A percentile compares a stretch with the other conserved stretches of the same genome.
phyloP scores from a whole-genome alignment of 30 jellyfish, hydroid and myxozoan species.

The Aurelia sp. region DNA sequence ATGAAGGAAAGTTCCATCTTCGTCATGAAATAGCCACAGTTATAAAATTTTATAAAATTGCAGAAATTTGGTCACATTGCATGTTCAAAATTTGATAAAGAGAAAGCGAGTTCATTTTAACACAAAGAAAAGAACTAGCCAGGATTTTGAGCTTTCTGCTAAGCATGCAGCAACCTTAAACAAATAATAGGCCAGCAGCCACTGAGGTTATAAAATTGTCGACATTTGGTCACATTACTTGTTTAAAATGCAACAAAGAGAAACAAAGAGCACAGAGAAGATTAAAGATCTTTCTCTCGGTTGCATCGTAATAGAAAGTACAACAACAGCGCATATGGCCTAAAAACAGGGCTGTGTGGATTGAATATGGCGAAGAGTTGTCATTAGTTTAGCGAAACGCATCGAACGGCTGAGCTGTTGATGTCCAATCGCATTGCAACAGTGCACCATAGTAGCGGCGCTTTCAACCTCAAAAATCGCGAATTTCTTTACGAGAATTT shows the following conservation, averaged over 20 bases:
- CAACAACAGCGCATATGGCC: constrained; percentile 62
- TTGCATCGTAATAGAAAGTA: constrained; percentile 36
- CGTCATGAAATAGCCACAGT: no score
- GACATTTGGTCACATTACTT: no score
- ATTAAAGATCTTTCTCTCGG: constrained; percentile 22
- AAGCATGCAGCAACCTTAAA: no score
- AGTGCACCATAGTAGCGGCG: constrained; percentile 56
- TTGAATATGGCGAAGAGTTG: constrained; percentile 22
- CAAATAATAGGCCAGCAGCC: no score
- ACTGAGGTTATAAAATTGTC: no score
- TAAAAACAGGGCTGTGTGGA: constrained; percentile 33
- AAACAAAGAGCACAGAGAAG: constrained; percentile 8
- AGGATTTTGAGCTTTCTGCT: no score
- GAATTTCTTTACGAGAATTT: constrained; percentile 10
- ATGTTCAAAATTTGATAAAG: no score
- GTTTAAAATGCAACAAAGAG: background rate
- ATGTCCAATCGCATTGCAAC: constrained; percentile 33
- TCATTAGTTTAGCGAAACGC: constrained; percentile 18
- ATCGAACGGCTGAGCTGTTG: constrained; percentile 35
- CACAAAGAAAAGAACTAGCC: no score
- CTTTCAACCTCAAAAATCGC: constrained; percentile 46
- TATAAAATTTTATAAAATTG: no score
- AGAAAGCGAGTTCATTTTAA: no score
- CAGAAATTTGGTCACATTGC: no score
- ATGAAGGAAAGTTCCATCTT: no score